Evolutionary conservation across 2,888 invertebrate species (phyloP).

Genomic region (Phragmatobia fuliginosa): DNA sequence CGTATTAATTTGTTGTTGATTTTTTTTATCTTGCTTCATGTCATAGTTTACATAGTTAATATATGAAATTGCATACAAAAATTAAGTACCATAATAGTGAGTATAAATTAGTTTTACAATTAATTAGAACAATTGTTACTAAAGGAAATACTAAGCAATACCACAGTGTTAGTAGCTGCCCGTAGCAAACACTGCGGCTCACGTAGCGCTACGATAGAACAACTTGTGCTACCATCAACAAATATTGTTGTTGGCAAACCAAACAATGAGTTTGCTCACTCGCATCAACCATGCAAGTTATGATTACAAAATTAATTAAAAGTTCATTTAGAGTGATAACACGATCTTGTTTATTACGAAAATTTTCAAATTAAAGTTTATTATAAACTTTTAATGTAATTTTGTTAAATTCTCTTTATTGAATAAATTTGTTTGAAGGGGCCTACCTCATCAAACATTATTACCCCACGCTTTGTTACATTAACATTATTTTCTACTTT

Average conservation of each 20-base stretch:
- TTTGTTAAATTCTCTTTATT: not conserved
- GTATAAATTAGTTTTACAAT: not conserved
- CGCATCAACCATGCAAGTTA: constrained; percentile 40
- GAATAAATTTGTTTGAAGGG: not conserved
- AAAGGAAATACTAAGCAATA: constrained; percentile 16
- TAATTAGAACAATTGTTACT: not conserved
- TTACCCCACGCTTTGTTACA: no score
- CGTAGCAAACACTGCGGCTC: constrained; percentile 39
- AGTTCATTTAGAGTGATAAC: constrained; percentile 42
- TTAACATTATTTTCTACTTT: no score
- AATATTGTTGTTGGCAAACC: constrained; percentile 70
- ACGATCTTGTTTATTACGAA: constrained; percentile 31
- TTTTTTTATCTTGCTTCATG: not conserved
- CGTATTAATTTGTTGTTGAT: not conserved
- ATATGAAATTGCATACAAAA: not conserved
- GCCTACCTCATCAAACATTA: not conserved
- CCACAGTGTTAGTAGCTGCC: constrained; percentile 32
- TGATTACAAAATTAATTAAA: constrained; percentile 65
- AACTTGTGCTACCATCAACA: constrained; percentile 60
- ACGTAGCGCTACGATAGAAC: constrained; percentile 50
- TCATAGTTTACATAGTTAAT: not conserved
- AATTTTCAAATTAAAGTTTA: constrained; percentile 35
- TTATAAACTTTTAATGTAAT: constrained; percentile 25
- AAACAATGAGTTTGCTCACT: constrained; percentile 55
- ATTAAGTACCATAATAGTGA: not conserved